These are phyloP conservation scores for Clarias macrocephalus DNA, from an alignment of 2,113 vertebrate genomes.

Conservation along the genomic window DNA sequence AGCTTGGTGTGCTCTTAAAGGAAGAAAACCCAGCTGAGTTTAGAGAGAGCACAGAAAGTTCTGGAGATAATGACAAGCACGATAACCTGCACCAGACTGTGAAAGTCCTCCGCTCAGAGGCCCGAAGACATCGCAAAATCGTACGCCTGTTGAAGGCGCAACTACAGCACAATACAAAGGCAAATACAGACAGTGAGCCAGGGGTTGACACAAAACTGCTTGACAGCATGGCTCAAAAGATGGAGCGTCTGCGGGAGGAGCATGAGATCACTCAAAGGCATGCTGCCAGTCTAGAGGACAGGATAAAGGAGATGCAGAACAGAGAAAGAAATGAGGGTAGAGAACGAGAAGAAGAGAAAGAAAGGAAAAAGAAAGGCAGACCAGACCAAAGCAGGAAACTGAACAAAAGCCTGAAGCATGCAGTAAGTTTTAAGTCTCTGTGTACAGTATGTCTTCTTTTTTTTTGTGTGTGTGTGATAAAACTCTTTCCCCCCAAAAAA, in stretches of 20 bases:
- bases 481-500: too few relatives aligned
- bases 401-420: slow-evolving; percentile 36
- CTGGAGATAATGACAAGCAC: slow-evolving; percentile 71
- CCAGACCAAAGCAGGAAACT: slow-evolving; percentile 18
- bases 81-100: slow-evolving; percentile 70
- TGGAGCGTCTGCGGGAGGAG: slow-evolving; percentile 59
- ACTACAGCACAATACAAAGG: slow-evolving; percentile 57
- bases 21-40: slow-evolving; percentile 69
- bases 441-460: neutral
- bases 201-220: slow-evolving; percentile 54
- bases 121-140: slow-evolving; percentile 63
- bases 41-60: slow-evolving; percentile 73
- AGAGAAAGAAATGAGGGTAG: slow-evolving; percentile 11
- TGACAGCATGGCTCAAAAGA: slow-evolving; percentile 56
- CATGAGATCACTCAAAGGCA: slow-evolving; percentile 68
- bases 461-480: neutral
- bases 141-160: slow-evolving; percentile 67
- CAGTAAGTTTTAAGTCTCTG: slow-evolving; percentile 43
- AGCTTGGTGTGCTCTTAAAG: slow-evolving; percentile 69
- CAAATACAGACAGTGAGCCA: slow-evolving; percentile 42
- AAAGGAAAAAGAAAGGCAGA: slow-evolving; percentile 19
- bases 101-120: slow-evolving; percentile 70
- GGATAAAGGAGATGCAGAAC: slow-evolving; percentile 25
- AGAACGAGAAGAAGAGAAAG: slow-evolving; percentile 32
- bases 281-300: slow-evolving; percentile 56